Percentiles rank a stretch among this genome's conserved stretches.
These are phyloP conservation scores for Holothuria scabra DNA, from an alignment of 53 echinoderm and acorn worm species.

Conservation along the genomic window DNA sequence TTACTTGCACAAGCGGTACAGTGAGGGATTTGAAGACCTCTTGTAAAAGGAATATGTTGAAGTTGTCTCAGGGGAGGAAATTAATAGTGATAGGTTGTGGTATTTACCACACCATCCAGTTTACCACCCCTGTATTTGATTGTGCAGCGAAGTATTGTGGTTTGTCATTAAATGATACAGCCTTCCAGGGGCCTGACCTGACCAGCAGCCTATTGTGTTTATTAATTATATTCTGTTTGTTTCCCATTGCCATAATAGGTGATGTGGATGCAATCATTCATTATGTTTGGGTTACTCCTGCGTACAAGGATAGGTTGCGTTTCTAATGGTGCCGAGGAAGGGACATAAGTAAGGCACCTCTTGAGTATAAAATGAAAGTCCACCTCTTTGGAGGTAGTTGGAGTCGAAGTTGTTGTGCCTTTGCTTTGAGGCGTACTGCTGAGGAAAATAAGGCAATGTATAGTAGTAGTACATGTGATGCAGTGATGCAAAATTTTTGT, in stretches of 20 bases:
- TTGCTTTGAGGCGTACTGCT: neutral
- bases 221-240: neutral
- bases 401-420: neutral
- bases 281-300: neutral
- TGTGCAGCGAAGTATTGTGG: constrained; percentile 39
- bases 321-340: constrained; percentile 21
- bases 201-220: neutral
- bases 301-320: neutral
- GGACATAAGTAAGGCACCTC: neutral
- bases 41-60: constrained; percentile 46
- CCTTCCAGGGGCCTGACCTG: neutral
- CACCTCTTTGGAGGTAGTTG: constrained; percentile 33
- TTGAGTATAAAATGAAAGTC: constrained; percentile 8
- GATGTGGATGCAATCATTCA: constrained; percentile 1
- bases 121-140: constrained; percentile 35
- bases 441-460: neutral
- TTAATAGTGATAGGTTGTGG: constrained; percentile 24
- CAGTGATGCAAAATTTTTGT: constrained; percentile 26
- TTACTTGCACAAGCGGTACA: constrained; percentile 20
- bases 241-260: neutral
- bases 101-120: constrained; percentile 64
- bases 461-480: neutral
- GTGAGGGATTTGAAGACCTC: neutral
- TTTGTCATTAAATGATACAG: neutral
- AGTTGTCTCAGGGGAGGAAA: neutral